These are phyloP conservation scores for Phortica magna DNA, from an alignment of 2,888 invertebrate genomes.

Conservation along the genomic window DNA sequence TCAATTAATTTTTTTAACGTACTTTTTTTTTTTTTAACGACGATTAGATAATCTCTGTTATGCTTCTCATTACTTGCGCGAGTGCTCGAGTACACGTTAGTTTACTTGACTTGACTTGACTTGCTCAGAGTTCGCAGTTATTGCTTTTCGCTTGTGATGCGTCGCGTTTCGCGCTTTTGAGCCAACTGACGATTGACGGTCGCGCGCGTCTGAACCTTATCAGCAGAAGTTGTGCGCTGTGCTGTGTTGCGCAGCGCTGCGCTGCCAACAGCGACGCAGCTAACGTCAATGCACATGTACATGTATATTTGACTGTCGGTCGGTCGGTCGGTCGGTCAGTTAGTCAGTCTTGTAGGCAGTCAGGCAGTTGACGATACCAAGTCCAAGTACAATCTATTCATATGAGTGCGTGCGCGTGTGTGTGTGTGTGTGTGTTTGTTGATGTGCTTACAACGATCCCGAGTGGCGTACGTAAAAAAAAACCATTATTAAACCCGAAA, in stretches of 20 bases:
- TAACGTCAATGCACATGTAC: not conserved
- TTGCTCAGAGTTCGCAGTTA: not conserved
- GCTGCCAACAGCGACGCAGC: not conserved
- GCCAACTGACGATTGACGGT: conserved; percentile 66
- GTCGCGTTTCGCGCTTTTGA: conserved; percentile 63
- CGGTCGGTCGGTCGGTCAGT: not conserved
- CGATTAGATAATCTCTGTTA: conserved; percentile 63
- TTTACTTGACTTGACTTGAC: not conserved
- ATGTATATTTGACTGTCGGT: not conserved
- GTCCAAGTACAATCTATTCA: too few relatives aligned
- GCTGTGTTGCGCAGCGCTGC: not conserved
- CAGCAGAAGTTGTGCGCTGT: conserved; percentile 39
- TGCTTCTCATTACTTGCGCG: not conserved
- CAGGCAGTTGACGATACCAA: too few relatives aligned
- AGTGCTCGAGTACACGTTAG: not conserved
- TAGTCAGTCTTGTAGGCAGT: too few relatives aligned
- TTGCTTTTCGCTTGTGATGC: conserved; percentile 51
- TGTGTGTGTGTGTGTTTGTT: not conserved
- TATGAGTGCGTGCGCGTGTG: not conserved
- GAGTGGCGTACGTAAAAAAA: not conserved
- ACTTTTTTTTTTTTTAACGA: conserved; percentile 2
- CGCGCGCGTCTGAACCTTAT: conserved; percentile 70
- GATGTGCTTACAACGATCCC: conserved; percentile 1
- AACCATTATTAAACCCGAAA: not conserved
- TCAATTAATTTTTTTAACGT: conserved; percentile 1